phyloP scores from a whole-genome alignment of 2,113 vertebrate genomes.

The Hypomesus transpacificus region DNA sequence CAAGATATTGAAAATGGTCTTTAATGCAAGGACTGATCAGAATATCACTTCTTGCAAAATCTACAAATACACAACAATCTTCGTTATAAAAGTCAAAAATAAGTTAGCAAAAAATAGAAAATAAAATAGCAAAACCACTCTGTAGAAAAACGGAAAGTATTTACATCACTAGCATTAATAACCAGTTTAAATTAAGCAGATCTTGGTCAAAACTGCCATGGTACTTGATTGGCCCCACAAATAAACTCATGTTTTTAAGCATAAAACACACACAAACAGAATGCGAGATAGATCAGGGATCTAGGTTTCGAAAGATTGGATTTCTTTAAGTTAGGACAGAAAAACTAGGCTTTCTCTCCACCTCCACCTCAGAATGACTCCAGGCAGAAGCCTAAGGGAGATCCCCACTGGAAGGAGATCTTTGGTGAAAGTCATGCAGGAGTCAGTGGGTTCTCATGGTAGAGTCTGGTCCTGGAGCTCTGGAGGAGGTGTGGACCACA shows the following conservation, averaged over 20 bases:
- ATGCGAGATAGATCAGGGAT: slow-evolving; percentile 67
- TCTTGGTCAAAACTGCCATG: slow-evolving; percentile 89
- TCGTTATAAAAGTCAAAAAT: slow-evolving; percentile 94
- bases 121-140: slow-evolving; percentile 87
- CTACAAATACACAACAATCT: slow-evolving; percentile 87
- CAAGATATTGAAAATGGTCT: slow-evolving; percentile 64
- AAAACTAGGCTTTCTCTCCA: slow-evolving; percentile 40
- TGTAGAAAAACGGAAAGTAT: slow-evolving; percentile 81
- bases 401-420: slow-evolving; percentile 32
- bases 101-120: slow-evolving; percentile 92
- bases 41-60: slow-evolving; percentile 61
- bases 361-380: slow-evolving; percentile 34
- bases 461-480: slow-evolving; percentile 13
- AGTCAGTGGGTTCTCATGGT: slow-evolving; percentile 39
- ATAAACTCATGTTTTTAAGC: slow-evolving; percentile 69
- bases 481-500: slow-evolving; percentile 46
- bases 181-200: slow-evolving; percentile 74
- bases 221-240: slow-evolving; percentile 80
- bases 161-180: slow-evolving; percentile 74
- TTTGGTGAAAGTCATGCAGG: slow-evolving; percentile 51
- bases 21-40: slow-evolving; percentile 60
- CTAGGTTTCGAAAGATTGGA: slow-evolving; percentile 45
- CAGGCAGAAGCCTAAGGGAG: slow-evolving; percentile 28
- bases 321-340: slow-evolving; percentile 61
- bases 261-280: slow-evolving; percentile 69